phyloP scores from a whole-genome alignment of 2,888 invertebrate species.

The Aplocera efformata region DNA sequence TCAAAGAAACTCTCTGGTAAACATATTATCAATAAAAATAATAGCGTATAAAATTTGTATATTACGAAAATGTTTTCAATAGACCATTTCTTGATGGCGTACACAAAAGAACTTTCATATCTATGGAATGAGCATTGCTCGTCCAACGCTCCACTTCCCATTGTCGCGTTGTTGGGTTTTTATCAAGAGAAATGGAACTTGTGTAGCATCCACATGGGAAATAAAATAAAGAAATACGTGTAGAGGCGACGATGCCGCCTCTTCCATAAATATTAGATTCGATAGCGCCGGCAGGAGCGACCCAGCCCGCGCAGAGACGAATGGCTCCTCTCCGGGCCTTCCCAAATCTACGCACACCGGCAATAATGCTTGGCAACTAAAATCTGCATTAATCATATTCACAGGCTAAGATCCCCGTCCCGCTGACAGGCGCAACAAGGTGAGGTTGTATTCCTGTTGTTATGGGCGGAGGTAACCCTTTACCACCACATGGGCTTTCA shows the following conservation, averaged over 20 bases:
- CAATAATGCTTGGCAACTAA: too few species aligned
- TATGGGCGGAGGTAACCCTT: too few species aligned
- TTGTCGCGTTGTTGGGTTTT: conserved; percentile 29
- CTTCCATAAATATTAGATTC: conserved; percentile 57
- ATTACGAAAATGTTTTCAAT: background rate
- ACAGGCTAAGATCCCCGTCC: too few species aligned
- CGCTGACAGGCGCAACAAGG: too few species aligned
- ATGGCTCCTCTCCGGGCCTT: conserved; percentile 23
- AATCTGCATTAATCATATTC: too few species aligned
- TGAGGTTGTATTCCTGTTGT: too few species aligned
- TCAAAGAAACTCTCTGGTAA: too few species aligned
- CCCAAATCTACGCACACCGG: too few species aligned
- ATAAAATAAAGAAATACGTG: conserved; percentile 36
- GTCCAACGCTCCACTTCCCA: conserved; percentile 10
- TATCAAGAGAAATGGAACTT: conserved; percentile 34
- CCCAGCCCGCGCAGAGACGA: conserved; percentile 28
- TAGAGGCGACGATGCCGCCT: conserved; percentile 31
- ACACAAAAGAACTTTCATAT: conserved; percentile 1
- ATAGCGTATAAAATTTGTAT: background rate
- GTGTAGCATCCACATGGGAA: conserved; percentile 30
- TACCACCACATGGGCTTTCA: too few species aligned
- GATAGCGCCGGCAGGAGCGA: conserved; percentile 33
- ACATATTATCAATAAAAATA: too few species aligned
- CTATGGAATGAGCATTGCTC: conserved; percentile 6
- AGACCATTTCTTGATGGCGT: background rate